Evolutionary conservation across 2,113 vertebrate genomes (phyloP), one percentile per base, ranked within the genome.

Genomic region (Narcine bancroftii): DNA sequence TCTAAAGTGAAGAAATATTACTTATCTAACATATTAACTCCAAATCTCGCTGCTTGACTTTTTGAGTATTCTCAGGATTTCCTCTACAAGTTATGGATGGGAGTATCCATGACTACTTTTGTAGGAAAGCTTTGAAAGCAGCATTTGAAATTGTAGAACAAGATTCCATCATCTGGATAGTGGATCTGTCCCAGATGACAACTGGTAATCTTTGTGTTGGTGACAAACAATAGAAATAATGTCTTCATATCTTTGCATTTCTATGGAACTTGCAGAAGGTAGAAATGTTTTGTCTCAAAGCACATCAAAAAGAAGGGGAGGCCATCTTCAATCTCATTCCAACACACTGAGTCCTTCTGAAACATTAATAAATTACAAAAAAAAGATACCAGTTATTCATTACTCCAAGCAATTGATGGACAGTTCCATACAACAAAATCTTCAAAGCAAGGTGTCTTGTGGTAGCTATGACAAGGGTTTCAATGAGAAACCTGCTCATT

Each of bases 341-440:
- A 45, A 66, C 65, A 69, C 60, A 69, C 47, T 91, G 89, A 42
- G 71, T 69, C 63, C 89, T 45, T 60, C 89, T 21, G 24, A 45
- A 91, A 91, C 63, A 91, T 91, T 63, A 91, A 91, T 91, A 91
- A 71, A 69, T 91, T 91, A 69, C 71, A 69, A 91, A 91, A 69
- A 4, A 91, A 91, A 47, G 65, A 45, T 69, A 33, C 53, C 53
- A 60, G 89, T 45, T 45, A 65, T 69, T 47, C 63, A 47, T 45
- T 66, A 69, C 39, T 91, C 69, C 89, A 91, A 91, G 69, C 10
- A 65, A 66, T 39, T 69, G 63, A 91, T 69, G 89, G 65, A 91
- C 39, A 91, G 39, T 39, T 39, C 39, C 47, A 45, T 66, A 4
- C 42, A 91, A 26, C 10, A 63, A 69, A 33, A 63, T 69, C 24